Base-by-base conservation (phyloP, 2,113 vertebrate genomes). In the Chinchilla lanigera region DNA sequence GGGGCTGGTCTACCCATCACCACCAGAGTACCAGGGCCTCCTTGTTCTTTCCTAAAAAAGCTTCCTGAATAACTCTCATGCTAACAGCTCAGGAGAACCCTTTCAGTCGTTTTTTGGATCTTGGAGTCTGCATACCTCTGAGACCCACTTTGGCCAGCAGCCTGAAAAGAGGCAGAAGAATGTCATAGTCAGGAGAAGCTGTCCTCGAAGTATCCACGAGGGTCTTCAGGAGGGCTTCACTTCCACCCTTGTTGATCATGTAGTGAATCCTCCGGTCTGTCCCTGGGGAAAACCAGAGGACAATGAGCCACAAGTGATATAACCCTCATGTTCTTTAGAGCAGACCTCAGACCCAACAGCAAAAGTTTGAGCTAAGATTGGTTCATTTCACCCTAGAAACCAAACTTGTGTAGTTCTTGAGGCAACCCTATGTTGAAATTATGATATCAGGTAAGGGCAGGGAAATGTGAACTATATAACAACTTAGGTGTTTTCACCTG, bases 211-310 rank as follows among this genome's bases (percentile, higher is more conserved):
- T 94, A 0, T 98, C 96, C 81, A 98, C 96, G 85, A 99, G 97
- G 6, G 99, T 99, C 87, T 97, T 98, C n/a, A 99, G 98, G 54
- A 99, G 95, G 1, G 99, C 99, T 97, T 99, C 99, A 0, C 99
- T 99, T 50, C 99, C 99, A 1, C 99, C 99, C 97, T 99, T 99
- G 92, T 98, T 99, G 98, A 99, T 99, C 98, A 99, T 98, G 2
- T 99, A 99, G 86, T 98, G 96, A 94, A 99, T 99, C 35, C 99
- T 98, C 38, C 98, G 98, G 84, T 99, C 99, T 0, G 99, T 99
- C 81, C 99, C 99, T 99, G 88, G 44, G 77, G 41, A 14, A 83
- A 38, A 83, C n/a, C 47, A 77, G 69, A 97, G 24, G 4, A 86
- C 14, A 81, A 19, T 63, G 35, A 95, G 13, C n/a, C 52, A 3